A percentile compares a stretch with the other conserved stretches of the same genome.
These are phyloP conservation scores for Amyelois transitella DNA, from an alignment of 1,140 invertebrate species.

Conservation along the genomic window DNA sequence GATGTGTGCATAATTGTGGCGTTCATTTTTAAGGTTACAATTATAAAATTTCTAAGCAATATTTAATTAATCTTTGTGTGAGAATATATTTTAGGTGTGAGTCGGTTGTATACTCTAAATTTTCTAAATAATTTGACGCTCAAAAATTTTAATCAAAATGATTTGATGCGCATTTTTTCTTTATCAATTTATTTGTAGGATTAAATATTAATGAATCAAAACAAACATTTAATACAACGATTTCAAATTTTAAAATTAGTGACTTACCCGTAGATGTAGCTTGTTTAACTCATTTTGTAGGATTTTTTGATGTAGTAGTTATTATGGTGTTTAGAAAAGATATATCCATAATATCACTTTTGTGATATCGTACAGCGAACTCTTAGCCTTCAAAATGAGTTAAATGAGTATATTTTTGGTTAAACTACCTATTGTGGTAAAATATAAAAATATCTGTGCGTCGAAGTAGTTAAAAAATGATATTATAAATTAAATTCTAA, in stretches of 20 bases:
- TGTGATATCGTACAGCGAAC: conserved; percentile 18
- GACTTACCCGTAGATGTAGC: conserved; percentile 1
- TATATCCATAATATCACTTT: conserved; percentile 13
- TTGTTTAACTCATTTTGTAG: conserved; percentile 9
- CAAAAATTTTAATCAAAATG: neutral
- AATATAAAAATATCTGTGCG: conserved; percentile 19
- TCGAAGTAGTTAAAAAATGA: conserved; percentile 24
- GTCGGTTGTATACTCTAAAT: neutral
- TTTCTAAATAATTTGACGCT: neutral
- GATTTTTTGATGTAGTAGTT: conserved; percentile 4
- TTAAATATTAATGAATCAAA: neutral
- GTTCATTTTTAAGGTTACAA: conserved; percentile 21
- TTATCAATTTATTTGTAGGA: too few species aligned
- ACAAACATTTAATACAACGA: conserved; percentile 32
- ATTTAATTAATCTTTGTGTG: conserved; percentile 30
- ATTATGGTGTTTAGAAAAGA: neutral
- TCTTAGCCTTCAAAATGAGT: conserved; percentile 1
- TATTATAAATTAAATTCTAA: conserved; percentile 43
- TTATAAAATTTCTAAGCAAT: conserved; percentile 53
- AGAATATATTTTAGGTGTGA: neutral
- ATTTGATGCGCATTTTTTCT: neutral
- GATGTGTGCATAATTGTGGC: conserved; percentile 14
- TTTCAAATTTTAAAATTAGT: conserved; percentile 14
- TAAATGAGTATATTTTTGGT: neutral
- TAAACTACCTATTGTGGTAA: conserved; percentile 5